A percentile compares a stretch with the other conserved stretches of the same genome.
These are phyloP conservation scores for Epinotia ramella DNA, from an alignment of 2,888 invertebrate species.

Conservation along the genomic window DNA sequence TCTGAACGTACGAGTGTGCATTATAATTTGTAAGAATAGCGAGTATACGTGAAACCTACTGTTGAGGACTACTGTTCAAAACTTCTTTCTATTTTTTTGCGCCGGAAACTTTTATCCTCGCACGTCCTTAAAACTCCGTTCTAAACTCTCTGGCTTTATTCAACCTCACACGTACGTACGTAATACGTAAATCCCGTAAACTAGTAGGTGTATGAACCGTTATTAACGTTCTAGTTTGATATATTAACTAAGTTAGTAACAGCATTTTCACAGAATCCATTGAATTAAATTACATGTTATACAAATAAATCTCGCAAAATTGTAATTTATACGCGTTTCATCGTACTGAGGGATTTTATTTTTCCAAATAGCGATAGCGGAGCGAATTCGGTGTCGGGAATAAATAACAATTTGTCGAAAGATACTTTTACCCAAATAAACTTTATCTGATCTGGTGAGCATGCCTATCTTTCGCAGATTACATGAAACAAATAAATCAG, in stretches of 20 bases:
- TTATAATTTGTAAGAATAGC: neutral
- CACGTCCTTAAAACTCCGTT: neutral
- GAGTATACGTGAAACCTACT: neutral
- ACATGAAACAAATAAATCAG: neutral
- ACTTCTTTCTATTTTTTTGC: conserved; percentile 1
- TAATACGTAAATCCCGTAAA: neutral
- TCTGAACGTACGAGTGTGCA: too few relatives aligned
- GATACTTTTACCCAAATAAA: conserved; percentile 29
- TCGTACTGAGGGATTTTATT: conserved; percentile 32
- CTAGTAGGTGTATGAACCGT: neutral
- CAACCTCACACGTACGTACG: too few relatives aligned
- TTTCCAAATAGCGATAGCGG: conserved; percentile 33
- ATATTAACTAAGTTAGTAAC: conserved; percentile 8
- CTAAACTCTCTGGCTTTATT: conserved; percentile 13
- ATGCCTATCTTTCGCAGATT: neutral
- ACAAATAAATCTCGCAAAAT: conserved; percentile 37
- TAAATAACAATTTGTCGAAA: conserved; percentile 41
- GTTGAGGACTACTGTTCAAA: neutral
- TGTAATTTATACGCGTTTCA: conserved; percentile 38
- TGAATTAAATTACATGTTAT: conserved; percentile 35
- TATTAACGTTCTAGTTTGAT: conserved; percentile 13
- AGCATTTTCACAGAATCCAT: conserved; percentile 15
- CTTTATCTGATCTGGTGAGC: conserved; percentile 24
- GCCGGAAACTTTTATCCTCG: conserved; percentile 11
- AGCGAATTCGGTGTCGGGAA: conserved; percentile 27